Evolutionary conservation across 2,888 invertebrate genomes (phyloP).

Genomic region (Mythimna albipuncta): DNA sequence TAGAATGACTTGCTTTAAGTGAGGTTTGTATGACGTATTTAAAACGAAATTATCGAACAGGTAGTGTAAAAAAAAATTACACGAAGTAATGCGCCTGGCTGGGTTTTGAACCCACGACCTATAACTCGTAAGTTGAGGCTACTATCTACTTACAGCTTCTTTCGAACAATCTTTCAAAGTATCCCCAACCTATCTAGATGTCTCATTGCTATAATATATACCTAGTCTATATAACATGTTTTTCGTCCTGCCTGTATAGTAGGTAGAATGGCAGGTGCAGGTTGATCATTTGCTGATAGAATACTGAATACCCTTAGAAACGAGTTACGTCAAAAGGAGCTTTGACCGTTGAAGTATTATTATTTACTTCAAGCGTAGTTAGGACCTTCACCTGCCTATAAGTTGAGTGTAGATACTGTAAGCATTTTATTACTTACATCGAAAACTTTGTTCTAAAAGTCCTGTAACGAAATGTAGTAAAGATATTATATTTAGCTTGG

Average conservation of each 20-base stretch:
- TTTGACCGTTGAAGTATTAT: slow-evolving; percentile 6
- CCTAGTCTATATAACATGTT: slow-evolving; percentile 3
- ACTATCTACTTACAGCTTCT: too few species aligned
- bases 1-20: too few species aligned
- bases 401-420: background rate
- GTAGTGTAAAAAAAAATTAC: too few species aligned
- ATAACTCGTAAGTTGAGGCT: too few species aligned
- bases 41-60: too few species aligned
- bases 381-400: background rate
- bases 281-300: slow-evolving; percentile 9
- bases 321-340: slow-evolving; percentile 17
- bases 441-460: background rate
- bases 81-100: too few species aligned
- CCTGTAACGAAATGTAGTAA: background rate
- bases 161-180: too few species aligned
- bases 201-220: background rate
- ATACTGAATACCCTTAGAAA: slow-evolving; percentile 9
- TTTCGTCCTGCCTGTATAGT: background rate
- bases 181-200: too few species aligned
- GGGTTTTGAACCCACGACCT: too few species aligned
- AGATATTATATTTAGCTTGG: too few species aligned
- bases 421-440: background rate
- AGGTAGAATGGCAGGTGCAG: slow-evolving; percentile 1
- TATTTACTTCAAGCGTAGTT: background rate
- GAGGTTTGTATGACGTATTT: too few species aligned